Evolutionary conservation across 2,113 vertebrate species (phyloP).

Genomic region (Seriola quinqueradiata): DNA sequence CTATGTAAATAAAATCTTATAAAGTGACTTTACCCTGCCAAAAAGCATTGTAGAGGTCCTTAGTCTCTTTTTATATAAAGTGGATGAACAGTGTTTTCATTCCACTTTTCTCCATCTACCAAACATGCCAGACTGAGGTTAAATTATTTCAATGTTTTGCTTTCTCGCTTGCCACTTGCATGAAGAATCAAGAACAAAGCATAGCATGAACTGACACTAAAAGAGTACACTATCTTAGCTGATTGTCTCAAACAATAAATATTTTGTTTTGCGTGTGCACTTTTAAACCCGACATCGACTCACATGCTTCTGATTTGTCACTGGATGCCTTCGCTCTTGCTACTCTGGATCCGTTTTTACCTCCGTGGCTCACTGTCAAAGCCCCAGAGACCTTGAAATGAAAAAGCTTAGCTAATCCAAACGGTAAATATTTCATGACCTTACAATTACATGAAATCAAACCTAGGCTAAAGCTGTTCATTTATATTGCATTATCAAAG

Average conservation of each 20-base stretch:
- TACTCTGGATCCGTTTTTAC: slow-evolving; percentile 71
- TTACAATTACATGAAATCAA: slow-evolving; percentile 80
- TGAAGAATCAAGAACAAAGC: slow-evolving; percentile 76
- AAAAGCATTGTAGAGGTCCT: slow-evolving; percentile 74
- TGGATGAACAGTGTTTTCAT: slow-evolving; percentile 77
- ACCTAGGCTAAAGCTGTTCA: slow-evolving; percentile 71
- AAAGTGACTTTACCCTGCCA: slow-evolving; percentile 80
- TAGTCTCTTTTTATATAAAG: slow-evolving; percentile 75
- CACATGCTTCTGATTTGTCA: slow-evolving; percentile 75
- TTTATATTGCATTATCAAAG: slow-evolving; percentile 64
- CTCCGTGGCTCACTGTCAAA: slow-evolving; percentile 63
- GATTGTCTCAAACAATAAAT: slow-evolving; percentile 73
- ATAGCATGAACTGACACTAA: slow-evolving; percentile 71
- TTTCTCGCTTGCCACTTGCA: slow-evolving; percentile 71
- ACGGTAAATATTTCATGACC: slow-evolving; percentile 80
- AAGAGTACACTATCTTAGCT: slow-evolving; percentile 63
- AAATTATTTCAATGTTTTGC: slow-evolving; percentile 79
- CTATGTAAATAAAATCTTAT: slow-evolving; percentile 81
- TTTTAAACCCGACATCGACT: slow-evolving; percentile 66
- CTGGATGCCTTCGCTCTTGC: slow-evolving; percentile 62
- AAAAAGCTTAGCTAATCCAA: slow-evolving; percentile 69
- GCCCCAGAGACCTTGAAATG: slow-evolving; percentile 66
- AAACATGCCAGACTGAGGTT: slow-evolving; percentile 79
- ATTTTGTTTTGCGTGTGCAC: slow-evolving; percentile 67
- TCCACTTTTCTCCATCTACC: slow-evolving; percentile 68